Evolutionary conservation across 1,140 invertebrate species (phyloP).

Genomic region (Philopotamus ludificatus): DNA sequence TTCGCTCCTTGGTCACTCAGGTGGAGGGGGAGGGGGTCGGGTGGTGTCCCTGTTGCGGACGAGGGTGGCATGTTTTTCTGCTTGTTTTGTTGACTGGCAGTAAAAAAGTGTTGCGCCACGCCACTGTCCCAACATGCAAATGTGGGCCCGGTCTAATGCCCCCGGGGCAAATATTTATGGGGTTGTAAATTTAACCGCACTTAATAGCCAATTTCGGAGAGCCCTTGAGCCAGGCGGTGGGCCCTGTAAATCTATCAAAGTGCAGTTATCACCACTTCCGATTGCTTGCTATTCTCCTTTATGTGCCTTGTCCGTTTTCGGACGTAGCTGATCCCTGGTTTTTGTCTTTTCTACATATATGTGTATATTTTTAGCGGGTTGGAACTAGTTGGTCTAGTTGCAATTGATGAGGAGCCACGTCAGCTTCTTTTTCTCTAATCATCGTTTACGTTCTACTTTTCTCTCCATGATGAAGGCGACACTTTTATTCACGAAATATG

Average conservation of each 20-base stretch:
- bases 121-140: conserved; percentile 19
- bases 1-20: background rate
- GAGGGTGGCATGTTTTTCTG: conserved; percentile 18
- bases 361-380: too few species aligned
- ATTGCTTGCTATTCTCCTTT: too few species aligned
- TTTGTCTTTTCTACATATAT: too few species aligned
- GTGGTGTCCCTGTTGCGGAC: background rate
- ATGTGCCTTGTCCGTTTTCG: too few species aligned
- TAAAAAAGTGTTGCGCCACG: conserved; percentile 9
- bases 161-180: conserved; percentile 9
- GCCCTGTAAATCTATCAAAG: background rate
- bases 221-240: background rate
- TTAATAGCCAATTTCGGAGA: background rate
- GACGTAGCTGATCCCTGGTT: too few species aligned
- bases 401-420: too few species aligned
- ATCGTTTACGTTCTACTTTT: too few species aligned
- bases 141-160: background rate
- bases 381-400: too few species aligned
- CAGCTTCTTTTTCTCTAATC: too few species aligned
- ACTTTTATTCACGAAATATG: too few species aligned
- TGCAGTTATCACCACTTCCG: too few species aligned
- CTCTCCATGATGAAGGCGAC: too few species aligned
- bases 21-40: background rate
- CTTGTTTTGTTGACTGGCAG: conserved; percentile 8
- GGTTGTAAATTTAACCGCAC: conserved; percentile 6